phyloP scores from a whole-genome alignment of 2,113 vertebrate species.

The Carettochelys insculpta region DNA sequence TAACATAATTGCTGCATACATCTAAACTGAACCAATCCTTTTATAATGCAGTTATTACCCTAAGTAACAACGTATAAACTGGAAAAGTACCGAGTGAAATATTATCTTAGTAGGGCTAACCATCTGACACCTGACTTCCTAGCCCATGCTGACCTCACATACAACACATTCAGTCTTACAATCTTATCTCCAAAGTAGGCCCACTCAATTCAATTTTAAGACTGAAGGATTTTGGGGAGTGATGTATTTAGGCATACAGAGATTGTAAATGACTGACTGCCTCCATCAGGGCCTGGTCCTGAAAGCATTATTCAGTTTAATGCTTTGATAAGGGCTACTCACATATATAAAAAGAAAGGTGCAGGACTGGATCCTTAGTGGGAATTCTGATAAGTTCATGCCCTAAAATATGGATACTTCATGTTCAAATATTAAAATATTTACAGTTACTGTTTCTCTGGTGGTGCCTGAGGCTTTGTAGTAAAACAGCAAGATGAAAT shows the following conservation, averaged over 20 bases:
- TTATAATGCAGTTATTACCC: neutral
- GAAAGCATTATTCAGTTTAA: neutral
- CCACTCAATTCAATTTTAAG: neutral
- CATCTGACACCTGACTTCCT: constrained; percentile 64
- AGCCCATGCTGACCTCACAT: constrained; percentile 43
- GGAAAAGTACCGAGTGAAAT: constrained; percentile 18
- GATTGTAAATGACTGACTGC: neutral
- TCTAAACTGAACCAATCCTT: neutral
- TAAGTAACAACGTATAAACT: neutral
- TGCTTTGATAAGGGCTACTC: neutral
- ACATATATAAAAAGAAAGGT: neutral
- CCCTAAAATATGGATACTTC: constrained; percentile 50
- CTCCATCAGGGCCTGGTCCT: neutral
- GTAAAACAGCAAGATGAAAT: neutral
- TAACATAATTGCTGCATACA: neutral
- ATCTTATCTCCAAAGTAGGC: constrained; percentile 37
- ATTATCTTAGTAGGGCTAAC: constrained; percentile 40
- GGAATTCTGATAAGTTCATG: constrained; percentile 27
- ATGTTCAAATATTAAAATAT: constrained; percentile 56
- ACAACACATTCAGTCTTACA: constrained; percentile 3
- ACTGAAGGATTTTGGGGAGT: constrained; percentile 1
- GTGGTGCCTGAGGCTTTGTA: constrained; percentile 16
- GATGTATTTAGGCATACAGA: neutral
- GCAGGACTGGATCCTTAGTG: neutral
- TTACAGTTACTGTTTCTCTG: constrained; percentile 30